phyloP scores from a whole-genome alignment of 2,113 vertebrate species.

The Morone saxatilis region DNA sequence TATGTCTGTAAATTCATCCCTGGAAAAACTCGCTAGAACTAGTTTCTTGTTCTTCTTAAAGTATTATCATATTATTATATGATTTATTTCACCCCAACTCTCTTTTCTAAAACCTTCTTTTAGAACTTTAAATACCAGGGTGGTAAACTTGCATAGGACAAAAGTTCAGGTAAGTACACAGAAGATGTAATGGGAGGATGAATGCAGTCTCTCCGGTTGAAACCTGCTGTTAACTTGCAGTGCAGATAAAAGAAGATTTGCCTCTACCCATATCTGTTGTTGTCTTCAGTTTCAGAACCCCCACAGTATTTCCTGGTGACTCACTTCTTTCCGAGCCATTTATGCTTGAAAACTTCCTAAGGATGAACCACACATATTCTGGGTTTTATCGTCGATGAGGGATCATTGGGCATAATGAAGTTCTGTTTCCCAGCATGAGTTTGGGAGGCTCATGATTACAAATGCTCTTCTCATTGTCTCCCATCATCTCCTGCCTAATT shows the following conservation, averaged over 20 bases:
- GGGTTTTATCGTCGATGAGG: conserved; percentile 75
- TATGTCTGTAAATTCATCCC: conserved; percentile 65
- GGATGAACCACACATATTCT: conserved; percentile 69
- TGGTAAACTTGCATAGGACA: conserved; percentile 15
- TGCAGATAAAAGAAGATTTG: conserved; percentile 46
- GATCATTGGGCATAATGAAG: conserved; percentile 83
- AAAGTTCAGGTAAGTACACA: conserved; percentile 60
- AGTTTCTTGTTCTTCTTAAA: conserved; percentile 49
- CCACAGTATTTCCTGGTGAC: conserved; percentile 66
- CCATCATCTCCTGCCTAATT: conserved; percentile 81
- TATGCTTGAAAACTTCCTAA: conserved; percentile 69
- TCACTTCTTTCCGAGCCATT: conserved; percentile 74
- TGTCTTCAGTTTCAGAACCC: conserved; percentile 65
- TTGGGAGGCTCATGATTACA: conserved; percentile 81
- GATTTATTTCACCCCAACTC: not conserved
- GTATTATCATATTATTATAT: conserved; percentile 16
- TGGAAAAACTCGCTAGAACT: conserved; percentile 33
- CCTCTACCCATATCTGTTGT: conserved; percentile 45
- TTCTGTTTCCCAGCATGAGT: conserved; percentile 80
- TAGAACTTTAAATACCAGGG: conserved; percentile 22
- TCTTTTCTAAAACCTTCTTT: conserved; percentile 28
- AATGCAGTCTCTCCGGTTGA: conserved; percentile 28
- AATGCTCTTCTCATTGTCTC: conserved; percentile 80
- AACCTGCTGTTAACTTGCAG: conserved; percentile 49
- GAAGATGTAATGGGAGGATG: conserved; percentile 4